Percentiles rank a stretch among this genome's conserved stretches.
These are phyloP conservation scores for Sarcophaga subvicina DNA, from an alignment of 2,888 invertebrate species.

Conservation along the genomic window DNA sequence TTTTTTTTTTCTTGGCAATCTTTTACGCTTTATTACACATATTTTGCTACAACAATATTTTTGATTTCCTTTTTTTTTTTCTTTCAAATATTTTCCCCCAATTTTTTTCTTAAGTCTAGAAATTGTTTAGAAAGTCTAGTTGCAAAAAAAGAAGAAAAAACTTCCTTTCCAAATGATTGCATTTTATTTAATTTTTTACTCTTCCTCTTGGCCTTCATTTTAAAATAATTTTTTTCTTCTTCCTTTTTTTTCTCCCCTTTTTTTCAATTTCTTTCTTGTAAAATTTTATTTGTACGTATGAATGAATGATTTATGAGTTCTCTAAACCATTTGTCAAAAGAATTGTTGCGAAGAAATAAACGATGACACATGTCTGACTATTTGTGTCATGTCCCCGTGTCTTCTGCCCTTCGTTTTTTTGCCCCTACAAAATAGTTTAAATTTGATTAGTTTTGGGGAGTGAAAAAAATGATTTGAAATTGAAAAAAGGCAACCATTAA, in stretches of 20 bases:
- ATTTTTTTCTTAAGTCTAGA: no score
- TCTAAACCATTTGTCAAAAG: slow-evolving; percentile 59
- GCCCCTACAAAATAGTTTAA: slow-evolving; percentile 26
- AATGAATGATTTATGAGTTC: slow-evolving; percentile 63
- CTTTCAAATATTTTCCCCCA: neutral
- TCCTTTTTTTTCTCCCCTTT: neutral
- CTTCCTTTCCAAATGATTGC: slow-evolving; percentile 48
- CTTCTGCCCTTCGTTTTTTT: neutral
- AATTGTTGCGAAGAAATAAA: slow-evolving; percentile 49
- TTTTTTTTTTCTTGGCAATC: slow-evolving; percentile 2
- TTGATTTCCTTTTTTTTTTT: neutral
- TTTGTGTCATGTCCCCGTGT: slow-evolving; percentile 1
- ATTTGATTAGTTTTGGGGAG: slow-evolving; percentile 36
- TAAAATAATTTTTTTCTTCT: slow-evolving; percentile 25
- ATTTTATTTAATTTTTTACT: slow-evolving; percentile 61
- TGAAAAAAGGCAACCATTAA: neutral
- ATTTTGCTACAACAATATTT: slow-evolving; percentile 28
- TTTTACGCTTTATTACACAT: neutral
- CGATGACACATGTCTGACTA: slow-evolving; percentile 55
- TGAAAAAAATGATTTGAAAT: neutral
- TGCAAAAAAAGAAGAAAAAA: neutral
- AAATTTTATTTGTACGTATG: no score
- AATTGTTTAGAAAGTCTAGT: no score
- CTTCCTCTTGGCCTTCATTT: neutral
- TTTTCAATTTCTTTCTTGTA: no score